Conservation (phyloP, 2,113 vertebrate species). For the Orcinus orca region DNA sequence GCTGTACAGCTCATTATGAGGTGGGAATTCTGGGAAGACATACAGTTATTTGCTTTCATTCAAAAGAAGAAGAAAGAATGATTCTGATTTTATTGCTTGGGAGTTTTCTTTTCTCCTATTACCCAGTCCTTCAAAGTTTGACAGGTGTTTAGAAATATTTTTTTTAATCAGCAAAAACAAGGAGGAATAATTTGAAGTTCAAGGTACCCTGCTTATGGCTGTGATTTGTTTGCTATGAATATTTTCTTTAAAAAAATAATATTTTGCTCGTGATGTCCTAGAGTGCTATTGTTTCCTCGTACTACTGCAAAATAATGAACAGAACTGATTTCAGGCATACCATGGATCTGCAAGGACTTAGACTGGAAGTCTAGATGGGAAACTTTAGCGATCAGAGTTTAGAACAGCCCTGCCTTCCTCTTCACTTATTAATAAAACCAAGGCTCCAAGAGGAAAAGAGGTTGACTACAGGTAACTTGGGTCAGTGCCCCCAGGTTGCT, state of each 20-base stretch:
- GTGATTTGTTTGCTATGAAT: not conserved
- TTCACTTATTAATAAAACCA: not conserved
- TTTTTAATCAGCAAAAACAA: not conserved
- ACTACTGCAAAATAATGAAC: not conserved
- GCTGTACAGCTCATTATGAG: not conserved
- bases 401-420: not conserved
- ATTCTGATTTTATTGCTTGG: not conserved
- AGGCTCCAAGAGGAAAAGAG: not conserved
- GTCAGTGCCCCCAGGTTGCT: not conserved
- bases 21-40: not conserved
- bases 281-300: not conserved
- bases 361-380: not conserved
- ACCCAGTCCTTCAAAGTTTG: not conserved
- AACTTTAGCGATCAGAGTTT: not conserved
- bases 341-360: not conserved
- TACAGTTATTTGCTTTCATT: not conserved
- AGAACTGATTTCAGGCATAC: not conserved
- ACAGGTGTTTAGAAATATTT: not conserved
- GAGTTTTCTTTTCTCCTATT: not conserved
- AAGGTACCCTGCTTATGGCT: not conserved
- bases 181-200: not conserved
- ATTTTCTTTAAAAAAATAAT: not conserved
- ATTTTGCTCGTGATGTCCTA: not conserved
- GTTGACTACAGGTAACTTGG: too few relatives aligned
- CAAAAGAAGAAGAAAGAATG: not conserved